Conservation (phyloP, 2,797 vertebrate species). For the Zenarchopterus dispar region DNA sequence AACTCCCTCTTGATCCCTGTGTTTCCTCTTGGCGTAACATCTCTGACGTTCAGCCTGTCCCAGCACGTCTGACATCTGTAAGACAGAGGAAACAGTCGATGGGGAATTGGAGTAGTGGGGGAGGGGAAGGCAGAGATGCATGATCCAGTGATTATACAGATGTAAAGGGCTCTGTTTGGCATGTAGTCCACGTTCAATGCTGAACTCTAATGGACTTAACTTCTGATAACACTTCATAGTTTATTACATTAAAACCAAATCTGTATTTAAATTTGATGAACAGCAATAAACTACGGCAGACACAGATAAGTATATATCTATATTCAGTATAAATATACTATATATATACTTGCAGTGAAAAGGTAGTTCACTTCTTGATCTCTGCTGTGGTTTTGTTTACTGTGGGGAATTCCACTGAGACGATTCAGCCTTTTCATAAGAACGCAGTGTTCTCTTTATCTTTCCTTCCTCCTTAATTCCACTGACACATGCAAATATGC, state of each 20-base stretch:
- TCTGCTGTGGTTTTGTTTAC: conserved; percentile 30
- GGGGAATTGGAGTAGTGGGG: background rate
- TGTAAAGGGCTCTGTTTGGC: conserved; percentile 17
- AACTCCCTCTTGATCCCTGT: conserved; percentile 57
- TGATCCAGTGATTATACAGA: conserved; percentile 34
- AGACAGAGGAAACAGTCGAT: conserved; percentile 34
- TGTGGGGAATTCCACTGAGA: conserved; percentile 64
- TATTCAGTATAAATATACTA: background rate
- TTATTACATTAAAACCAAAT: conserved; percentile 9
- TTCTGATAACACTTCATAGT: background rate
- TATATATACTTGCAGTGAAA: conserved; percentile 5
- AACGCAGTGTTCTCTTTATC: conserved; percentile 21
- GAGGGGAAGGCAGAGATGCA: background rate
- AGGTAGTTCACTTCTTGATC: conserved; percentile 45
- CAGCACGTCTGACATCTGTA: conserved; percentile 68
- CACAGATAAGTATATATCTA: too few species aligned
- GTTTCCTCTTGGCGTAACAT: conserved; percentile 53
- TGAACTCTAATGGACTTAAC: background rate
- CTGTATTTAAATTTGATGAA: conserved; percentile 23
- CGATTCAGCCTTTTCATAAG: conserved; percentile 28
- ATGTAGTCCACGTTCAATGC: background rate
- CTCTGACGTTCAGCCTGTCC: conserved; percentile 57
- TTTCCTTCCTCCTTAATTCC: conserved; percentile 18
- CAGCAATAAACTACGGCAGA: background rate
- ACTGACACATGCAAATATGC: conserved; percentile 23